phyloP scores from a whole-genome alignment of 2,797 vertebrate species.

The Urocyon cinereoargenteus region DNA sequence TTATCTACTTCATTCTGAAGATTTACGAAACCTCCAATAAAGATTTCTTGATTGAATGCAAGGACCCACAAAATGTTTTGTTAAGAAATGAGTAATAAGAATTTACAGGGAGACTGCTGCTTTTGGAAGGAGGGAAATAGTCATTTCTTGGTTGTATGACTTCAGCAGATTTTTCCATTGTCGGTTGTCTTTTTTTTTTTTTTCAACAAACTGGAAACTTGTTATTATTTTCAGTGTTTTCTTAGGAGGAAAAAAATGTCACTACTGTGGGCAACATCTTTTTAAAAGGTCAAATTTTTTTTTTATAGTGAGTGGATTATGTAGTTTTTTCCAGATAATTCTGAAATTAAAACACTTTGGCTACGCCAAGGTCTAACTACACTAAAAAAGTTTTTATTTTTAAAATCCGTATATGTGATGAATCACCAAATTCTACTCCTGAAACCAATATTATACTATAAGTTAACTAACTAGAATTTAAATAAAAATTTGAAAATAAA shows the following conservation, averaged over 20 bases:
- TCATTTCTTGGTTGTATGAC: conserved; percentile 2
- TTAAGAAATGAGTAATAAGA: conserved; percentile 17
- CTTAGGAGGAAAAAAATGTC: conserved; percentile 55
- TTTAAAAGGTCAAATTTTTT: conserved; percentile 69
- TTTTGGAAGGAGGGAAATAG: conserved; percentile 45
- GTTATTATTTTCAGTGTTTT: conserved; percentile 64
- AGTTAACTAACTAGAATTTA: neutral
- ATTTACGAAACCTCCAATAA: conserved; percentile 58
- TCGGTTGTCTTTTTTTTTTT: conserved; percentile 36
- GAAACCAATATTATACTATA: neutral
- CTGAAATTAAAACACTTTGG: conserved; percentile 28
- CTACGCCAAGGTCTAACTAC: neutral
- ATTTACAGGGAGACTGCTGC: neutral
- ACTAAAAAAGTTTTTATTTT: conserved; percentile 43
- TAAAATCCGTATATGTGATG: neutral
- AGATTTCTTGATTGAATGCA: conserved; percentile 57
- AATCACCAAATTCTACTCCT: neutral
- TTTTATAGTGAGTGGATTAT: conserved; percentile 17
- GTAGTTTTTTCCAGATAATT: conserved; percentile 54
- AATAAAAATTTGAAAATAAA: neutral
- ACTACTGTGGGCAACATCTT: neutral
- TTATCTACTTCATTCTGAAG: conserved; percentile 59
- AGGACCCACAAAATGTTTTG: conserved; percentile 27
- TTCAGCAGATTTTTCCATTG: conserved; percentile 54
- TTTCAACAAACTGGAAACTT: conserved; percentile 31